Conservation (phyloP, 2,888 invertebrate species). For the Drosophila eohydei region DNA sequence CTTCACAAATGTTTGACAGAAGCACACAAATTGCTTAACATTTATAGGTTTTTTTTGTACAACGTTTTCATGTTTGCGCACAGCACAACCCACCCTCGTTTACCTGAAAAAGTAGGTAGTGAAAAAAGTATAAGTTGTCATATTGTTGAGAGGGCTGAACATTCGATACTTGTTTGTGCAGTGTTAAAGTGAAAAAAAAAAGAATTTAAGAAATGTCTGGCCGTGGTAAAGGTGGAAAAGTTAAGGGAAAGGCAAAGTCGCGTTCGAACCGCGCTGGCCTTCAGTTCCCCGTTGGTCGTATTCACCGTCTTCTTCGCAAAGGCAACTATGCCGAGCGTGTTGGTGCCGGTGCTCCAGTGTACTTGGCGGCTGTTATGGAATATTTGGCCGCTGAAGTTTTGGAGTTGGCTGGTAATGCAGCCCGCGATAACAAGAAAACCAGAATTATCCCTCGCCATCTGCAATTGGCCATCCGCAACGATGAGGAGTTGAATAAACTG, state of each 20-base stretch:
- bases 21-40: neutral
- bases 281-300: conserved; percentile 87
- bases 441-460: conserved; percentile 92
- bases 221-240: conserved; percentile 83
- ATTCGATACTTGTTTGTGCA: conserved; percentile 14
- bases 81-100: neutral
- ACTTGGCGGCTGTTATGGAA: conserved; percentile 87
- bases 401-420: conserved; percentile 88
- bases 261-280: conserved; percentile 87
- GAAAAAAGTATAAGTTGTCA: conserved; percentile 1
- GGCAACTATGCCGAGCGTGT: conserved; percentile 87
- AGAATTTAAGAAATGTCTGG: conserved; percentile 83
- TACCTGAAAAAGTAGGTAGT: conserved; percentile 16
- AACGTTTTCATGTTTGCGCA: conserved; percentile 21
- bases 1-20: conserved; percentile 19
- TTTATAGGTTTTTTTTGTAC: conserved; percentile 35
- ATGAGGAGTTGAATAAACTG: conserved; percentile 92
- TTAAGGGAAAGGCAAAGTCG: conserved; percentile 85
- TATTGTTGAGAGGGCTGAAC: neutral
- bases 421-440: conserved; percentile 89
- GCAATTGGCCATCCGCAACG: conserved; percentile 92
- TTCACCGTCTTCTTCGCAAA: conserved; percentile 87
- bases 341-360: conserved; percentile 86
- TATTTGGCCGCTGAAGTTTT: conserved; percentile 89
- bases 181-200: conserved; percentile 14